A percentile compares a stretch with the other conserved stretches of the same genome.
These are phyloP conservation scores for Macaria notata DNA, from an alignment of 2,888 invertebrate species.

Conservation along the genomic window DNA sequence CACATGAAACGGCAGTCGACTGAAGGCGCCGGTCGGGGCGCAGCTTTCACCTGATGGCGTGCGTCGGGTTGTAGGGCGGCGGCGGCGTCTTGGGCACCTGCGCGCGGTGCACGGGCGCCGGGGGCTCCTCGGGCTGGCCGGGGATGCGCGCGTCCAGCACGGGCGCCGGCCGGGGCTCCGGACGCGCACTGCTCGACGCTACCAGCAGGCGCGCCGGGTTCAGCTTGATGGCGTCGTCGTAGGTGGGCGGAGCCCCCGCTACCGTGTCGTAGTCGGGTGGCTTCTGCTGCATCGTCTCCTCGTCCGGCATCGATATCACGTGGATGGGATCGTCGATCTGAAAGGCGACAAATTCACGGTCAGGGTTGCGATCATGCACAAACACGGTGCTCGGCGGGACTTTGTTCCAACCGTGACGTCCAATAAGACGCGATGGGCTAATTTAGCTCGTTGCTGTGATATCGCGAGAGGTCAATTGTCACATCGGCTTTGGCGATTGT, in stretches of 20 bases:
- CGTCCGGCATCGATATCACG: conserved; percentile 84
- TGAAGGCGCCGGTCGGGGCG: conserved; percentile 58
- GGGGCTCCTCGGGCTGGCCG: conserved; percentile 54
- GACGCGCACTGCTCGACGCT: conserved; percentile 59
- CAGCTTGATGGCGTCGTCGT: conserved; percentile 88
- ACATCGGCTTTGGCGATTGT: conserved; percentile 33
- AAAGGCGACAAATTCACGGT: conserved; percentile 40
- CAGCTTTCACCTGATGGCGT: conserved; percentile 76
- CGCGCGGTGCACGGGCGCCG: conserved; percentile 62
- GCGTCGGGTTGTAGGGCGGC: conserved; percentile 75
- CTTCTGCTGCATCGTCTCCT: conserved; percentile 84
- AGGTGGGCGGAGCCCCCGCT: conserved; percentile 86
- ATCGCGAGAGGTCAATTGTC: conserved; percentile 30
- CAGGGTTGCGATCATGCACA: conserved; percentile 17
- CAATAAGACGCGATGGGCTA: conserved; percentile 27
- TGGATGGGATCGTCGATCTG: conserved; percentile 86
- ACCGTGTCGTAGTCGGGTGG: conserved; percentile 88
- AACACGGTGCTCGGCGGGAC: conserved; percentile 13
- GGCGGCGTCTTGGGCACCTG: conserved; percentile 76
- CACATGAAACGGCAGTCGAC: conserved; percentile 79
- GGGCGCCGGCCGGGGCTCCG: conserved; percentile 40
- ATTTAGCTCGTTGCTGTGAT: conserved; percentile 34
- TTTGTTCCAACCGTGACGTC: conserved; percentile 22
- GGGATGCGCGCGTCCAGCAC: conserved; percentile 55
- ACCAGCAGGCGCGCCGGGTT: conserved; percentile 82